phyloP scores from a whole-genome alignment of 2,888 invertebrate genomes.

The Lasioglossum marginatum region DNA sequence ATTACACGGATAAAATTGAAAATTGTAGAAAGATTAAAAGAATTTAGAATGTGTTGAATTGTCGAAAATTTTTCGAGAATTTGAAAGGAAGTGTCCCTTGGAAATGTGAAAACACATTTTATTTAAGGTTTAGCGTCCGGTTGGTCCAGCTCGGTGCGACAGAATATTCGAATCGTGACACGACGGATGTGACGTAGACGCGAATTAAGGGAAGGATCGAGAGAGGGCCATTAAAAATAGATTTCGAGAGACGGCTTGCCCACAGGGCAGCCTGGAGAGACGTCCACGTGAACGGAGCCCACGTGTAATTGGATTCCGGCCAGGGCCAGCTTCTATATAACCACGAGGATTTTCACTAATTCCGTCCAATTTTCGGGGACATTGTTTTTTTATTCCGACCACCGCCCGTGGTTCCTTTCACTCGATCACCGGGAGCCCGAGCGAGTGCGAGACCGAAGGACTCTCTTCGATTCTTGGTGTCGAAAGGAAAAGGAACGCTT shows the following conservation, averaged over 20 bases:
- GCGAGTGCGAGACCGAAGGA: neutral
- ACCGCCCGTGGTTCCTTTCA: constrained; percentile 53
- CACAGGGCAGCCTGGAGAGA: constrained; percentile 48
- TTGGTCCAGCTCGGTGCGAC: neutral
- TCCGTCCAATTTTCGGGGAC: constrained; percentile 75
- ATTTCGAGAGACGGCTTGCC: constrained; percentile 76
- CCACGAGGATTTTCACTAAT: constrained; percentile 77
- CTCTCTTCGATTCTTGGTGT: neutral
- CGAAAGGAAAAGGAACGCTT: constrained; percentile 18
- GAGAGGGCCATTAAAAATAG: constrained; percentile 80
- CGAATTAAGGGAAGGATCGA: constrained; percentile 28
- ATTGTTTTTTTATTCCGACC: constrained; percentile 64
- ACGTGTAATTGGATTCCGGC: constrained; percentile 71
- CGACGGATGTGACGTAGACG: constrained; percentile 69
- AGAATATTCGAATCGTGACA: constrained; percentile 6
- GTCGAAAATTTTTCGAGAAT: neutral
- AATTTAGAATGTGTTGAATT: neutral
- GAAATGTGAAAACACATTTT: too few relatives aligned
- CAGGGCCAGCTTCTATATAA: constrained; percentile 57
- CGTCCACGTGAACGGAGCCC: constrained; percentile 65
- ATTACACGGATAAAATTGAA: too few relatives aligned
- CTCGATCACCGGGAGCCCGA: constrained; percentile 8
- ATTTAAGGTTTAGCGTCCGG: neutral
- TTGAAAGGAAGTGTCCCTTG: neutral
- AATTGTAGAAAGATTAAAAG: too few relatives aligned